A percentile compares a stretch with the other conserved stretches of the same genome.
These are phyloP conservation scores for Carduelis carduelis DNA, from an alignment of 2,797 vertebrate species.

Conservation along the genomic window DNA sequence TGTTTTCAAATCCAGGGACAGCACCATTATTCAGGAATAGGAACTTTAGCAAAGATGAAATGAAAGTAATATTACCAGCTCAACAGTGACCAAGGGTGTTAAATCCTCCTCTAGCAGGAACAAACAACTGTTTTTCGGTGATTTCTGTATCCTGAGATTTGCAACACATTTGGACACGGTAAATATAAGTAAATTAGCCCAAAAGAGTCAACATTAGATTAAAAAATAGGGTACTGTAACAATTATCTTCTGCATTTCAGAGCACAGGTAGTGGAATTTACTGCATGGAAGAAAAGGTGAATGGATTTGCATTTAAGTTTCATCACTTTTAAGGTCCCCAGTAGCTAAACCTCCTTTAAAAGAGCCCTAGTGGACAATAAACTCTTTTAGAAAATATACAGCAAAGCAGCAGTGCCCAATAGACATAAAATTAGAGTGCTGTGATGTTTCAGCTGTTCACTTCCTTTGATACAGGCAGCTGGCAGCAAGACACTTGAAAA, in stretches of 20 bases:
- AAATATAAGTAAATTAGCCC: not conserved
- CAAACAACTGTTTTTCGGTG: not conserved
- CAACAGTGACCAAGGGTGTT: not conserved
- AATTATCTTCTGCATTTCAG: not conserved
- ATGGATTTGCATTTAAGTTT: slow-evolving; percentile 52
- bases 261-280: not conserved
- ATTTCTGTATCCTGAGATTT: slow-evolving; percentile 22
- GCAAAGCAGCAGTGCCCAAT: slow-evolving; percentile 26
- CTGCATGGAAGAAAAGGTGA: slow-evolving; percentile 29
- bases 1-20: slow-evolving; percentile 55
- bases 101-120: slow-evolving; percentile 14
- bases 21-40: slow-evolving; percentile 51
- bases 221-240: not conserved
- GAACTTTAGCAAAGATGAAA: slow-evolving; percentile 42
- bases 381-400: slow-evolving; percentile 25
- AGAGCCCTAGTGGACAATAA: slow-evolving; percentile 47
- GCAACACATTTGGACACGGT: slow-evolving; percentile 48
- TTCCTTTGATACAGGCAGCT: slow-evolving; percentile 36
- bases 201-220: not conserved
- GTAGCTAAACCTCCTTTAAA: slow-evolving; percentile 26
- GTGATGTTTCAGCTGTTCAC: slow-evolving; percentile 34
- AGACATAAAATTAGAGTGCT: slow-evolving; percentile 31
- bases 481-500: not conserved
- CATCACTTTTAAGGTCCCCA: slow-evolving; percentile 17
- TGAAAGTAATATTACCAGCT: slow-evolving; percentile 44